Evolutionary conservation across 2,797 vertebrate genomes (phyloP), one percentile per base, ranked within the genome.

Genomic region (Ceyx erithaca): DNA sequence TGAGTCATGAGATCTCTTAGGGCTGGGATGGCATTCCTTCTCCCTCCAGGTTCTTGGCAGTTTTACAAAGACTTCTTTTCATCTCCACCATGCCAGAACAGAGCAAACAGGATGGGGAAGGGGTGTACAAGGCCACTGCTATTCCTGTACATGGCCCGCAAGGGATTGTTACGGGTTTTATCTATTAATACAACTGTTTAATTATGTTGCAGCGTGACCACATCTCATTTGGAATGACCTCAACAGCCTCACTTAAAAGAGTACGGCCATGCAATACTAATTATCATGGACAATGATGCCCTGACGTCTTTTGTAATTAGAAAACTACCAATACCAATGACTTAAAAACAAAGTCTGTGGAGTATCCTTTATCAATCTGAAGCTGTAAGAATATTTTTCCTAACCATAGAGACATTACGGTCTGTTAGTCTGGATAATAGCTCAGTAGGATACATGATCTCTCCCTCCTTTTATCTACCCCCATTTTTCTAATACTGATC

Each of bases 1-100:
- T 0, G 0, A 62, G 93, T 97, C 96, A 97, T 78, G 73, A 85
- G 96, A 80, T 80, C 58, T 81, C 46, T 80, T 58, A n/a, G n/a
- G 30, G 2, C 73, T 70, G 51, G 41, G 12, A 69, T 82, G 70
- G 54, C 51, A 51, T 76, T 85, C 37, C 57, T 71, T 33, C 7
- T 54, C 33, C 59, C 14, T 62, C 70, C 62, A 37, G 70, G 43
- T 80, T 69, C 49, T 48, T 70, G 49, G 80, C 71, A 67, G 58
- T 52, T 80, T 67, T 70, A 87, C 51, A 94, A 82, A 85, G 80
- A 31, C 54, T 37, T 35, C 33, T 81, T 86, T 31, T 81, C 52
- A 45, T 30, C 28, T 54, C 23, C 9, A 12, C 73, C 78, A 33
- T 0, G 3, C 25, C 0, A 3, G 22, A 63, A 23, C 23, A 17